Percentiles rank a stretch among this genome's conserved stretches.
phyloP scores from a whole-genome alignment of 2,797 vertebrate species.

The Pseudomugil tenellus region DNA sequence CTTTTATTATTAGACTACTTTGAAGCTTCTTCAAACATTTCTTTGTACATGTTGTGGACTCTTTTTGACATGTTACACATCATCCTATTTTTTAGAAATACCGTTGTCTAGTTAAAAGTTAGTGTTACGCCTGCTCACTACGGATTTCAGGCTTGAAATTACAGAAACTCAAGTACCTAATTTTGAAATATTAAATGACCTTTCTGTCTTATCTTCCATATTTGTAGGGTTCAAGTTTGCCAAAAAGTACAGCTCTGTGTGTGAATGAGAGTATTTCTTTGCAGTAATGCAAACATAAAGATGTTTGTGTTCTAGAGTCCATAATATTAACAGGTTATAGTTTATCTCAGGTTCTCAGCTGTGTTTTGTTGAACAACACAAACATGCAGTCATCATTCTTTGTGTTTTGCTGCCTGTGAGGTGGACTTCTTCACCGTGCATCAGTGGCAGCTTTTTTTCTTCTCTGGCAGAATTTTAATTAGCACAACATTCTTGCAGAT shows the following conservation, averaged over 20 bases:
- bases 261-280: not conserved
- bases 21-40: not conserved
- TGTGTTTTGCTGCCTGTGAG: conserved; percentile 41
- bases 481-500: conserved; percentile 68
- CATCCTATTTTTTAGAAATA: too few species aligned
- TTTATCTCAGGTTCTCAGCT: not conserved
- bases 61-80: not conserved
- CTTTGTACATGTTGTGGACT: not conserved
- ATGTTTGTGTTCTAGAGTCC: not conserved
- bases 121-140: not conserved
- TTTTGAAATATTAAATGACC: not conserved
- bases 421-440: conserved; percentile 44
- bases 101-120: too few species aligned
- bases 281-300: not conserved
- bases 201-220: not conserved
- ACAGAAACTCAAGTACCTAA: not conserved
- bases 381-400: not conserved
- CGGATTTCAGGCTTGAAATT: not conserved
- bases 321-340: not conserved
- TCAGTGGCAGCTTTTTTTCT: conserved; percentile 41
- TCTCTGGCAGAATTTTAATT: conserved; percentile 75
- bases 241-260: not conserved
- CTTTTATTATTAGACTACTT: too few species aligned
- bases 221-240: not conserved
- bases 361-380: not conserved